Conservation (phyloP, 2,113 vertebrate species). For the Oxygymnocypris stewartii region DNA sequence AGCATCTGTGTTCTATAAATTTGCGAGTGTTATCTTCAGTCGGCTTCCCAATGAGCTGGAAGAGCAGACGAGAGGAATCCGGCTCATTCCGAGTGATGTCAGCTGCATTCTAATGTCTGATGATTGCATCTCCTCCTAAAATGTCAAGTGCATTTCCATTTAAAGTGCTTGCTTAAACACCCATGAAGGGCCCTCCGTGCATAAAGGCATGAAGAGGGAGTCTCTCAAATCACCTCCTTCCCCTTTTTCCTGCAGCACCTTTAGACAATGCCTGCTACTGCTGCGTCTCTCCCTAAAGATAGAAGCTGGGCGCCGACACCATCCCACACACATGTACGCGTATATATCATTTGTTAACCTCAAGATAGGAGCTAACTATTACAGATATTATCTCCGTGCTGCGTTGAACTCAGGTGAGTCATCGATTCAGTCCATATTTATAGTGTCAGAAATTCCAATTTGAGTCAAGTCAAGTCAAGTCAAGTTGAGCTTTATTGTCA, state of each 20-base stretch:
- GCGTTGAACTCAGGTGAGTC: background rate
- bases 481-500: no score
- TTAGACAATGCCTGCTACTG: slow-evolving; percentile 51
- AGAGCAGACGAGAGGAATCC: slow-evolving; percentile 28
- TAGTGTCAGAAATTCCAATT: slow-evolving; percentile 10
- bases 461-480: no score
- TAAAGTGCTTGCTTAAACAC: slow-evolving; percentile 93
- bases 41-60: slow-evolving; percentile 28
- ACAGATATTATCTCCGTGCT: slow-evolving; percentile 5
- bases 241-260: slow-evolving; percentile 24
- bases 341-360: slow-evolving; percentile 14
- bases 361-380: slow-evolving; percentile 6
- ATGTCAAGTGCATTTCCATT: slow-evolving; percentile 94
- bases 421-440: slow-evolving; percentile 17
- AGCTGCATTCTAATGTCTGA: slow-evolving; percentile 84
- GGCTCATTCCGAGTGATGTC: slow-evolving; percentile 72
- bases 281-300: slow-evolving; percentile 11
- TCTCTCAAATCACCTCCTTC: slow-evolving; percentile 55
- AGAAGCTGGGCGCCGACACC: background rate
- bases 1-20: slow-evolving; percentile 7
- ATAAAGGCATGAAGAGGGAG: slow-evolving; percentile 62
- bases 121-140: slow-evolving; percentile 86
- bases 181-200: slow-evolving; percentile 79
- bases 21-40: slow-evolving; percentile 3
- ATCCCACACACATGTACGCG: background rate